phyloP scores from a whole-genome alignment of 2,797 vertebrate species.

The Australoheros facetus region DNA sequence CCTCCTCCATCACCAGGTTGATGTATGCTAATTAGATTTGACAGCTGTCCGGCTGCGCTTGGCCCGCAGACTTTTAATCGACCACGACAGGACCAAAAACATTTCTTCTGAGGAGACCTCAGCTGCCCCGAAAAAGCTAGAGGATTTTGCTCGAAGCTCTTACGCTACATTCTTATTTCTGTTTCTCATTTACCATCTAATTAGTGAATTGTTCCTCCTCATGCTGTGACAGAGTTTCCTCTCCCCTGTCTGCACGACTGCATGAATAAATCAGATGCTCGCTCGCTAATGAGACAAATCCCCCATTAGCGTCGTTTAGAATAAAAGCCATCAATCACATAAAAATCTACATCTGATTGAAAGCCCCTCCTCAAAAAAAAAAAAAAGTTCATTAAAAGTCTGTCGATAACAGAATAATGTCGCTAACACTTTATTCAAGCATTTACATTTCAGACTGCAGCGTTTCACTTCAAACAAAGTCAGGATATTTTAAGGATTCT shows the following conservation, averaged over 20 bases:
- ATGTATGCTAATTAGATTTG: conserved; percentile 34
- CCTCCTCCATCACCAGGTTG: conserved; percentile 36
- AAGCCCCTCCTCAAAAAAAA: neutral
- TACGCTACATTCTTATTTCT: conserved; percentile 4
- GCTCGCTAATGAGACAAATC: conserved; percentile 11
- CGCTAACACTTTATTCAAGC: neutral
- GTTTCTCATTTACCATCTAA: conserved; percentile 13
- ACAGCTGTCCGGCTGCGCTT: conserved; percentile 48
- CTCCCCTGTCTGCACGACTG: neutral
- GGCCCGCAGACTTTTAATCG: conserved; percentile 17
- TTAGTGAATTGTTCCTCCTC: conserved; percentile 9
- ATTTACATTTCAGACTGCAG: neutral
- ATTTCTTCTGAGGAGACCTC: conserved; percentile 35
- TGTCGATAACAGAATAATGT: neutral
- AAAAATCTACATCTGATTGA: conserved; percentile 4
- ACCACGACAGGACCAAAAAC: conserved; percentile 36
- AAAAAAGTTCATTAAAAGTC: conserved; percentile 16
- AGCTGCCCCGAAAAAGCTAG: neutral
- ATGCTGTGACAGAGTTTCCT: conserved; percentile 15
- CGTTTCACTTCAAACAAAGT: neutral
- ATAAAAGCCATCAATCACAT: neutral
- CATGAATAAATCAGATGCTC: conserved; percentile 8
- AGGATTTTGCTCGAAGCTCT: conserved; percentile 13
- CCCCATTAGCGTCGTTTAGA: neutral
- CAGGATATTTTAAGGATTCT: neutral